These are phyloP conservation scores for Cavia porcellus DNA, from an alignment of 2,113 vertebrate species.

Conservation along the genomic window DNA sequence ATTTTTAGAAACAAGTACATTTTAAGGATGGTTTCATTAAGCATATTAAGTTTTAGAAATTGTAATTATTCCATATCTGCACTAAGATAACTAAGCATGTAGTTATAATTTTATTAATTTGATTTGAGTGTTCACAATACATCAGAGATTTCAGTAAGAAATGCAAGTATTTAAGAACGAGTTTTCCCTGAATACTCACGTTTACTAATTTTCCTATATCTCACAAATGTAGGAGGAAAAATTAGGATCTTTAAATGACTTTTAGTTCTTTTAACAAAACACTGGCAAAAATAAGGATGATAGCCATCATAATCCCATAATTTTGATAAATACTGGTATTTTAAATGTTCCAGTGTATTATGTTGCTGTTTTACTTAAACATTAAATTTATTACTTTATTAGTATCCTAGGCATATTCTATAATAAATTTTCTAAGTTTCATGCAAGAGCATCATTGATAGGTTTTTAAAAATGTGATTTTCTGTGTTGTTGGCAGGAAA, in stretches of 20 bases:
- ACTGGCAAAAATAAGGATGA: neutral
- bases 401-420: neutral
- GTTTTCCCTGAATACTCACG: neutral
- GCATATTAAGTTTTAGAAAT: neutral
- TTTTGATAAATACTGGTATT: neutral
- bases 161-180: neutral
- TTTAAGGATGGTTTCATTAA: neutral
- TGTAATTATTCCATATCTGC: neutral
- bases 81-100: neutral
- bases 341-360: neutral
- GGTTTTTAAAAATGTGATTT: neutral
- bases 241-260: neutral
- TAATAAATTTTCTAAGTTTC: neutral
- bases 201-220: neutral
- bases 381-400: neutral
- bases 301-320: neutral
- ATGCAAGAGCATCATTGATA: neutral
- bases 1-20: neutral
- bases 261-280: neutral
- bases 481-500: neutral
- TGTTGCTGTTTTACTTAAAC: neutral
- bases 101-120: neutral
- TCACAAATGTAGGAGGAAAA: neutral
- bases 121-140: neutral
- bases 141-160: neutral